Evolutionary conservation across 1,140 invertebrate species (phyloP).

Genomic region (Zaprionus camerounensis): DNA sequence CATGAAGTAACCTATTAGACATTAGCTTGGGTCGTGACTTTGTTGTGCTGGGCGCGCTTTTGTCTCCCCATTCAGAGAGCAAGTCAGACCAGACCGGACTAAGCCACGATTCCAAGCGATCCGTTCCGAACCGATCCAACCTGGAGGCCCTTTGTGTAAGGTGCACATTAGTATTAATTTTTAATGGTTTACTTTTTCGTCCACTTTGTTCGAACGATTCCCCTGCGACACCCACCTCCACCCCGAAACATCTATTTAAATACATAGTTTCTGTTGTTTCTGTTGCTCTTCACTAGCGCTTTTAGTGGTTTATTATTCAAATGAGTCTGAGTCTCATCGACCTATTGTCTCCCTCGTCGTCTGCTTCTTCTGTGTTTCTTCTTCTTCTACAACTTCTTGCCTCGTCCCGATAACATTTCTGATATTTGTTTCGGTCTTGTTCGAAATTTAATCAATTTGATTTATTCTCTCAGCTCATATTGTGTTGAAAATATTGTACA

Average conservation of each 20-base stretch:
- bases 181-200: constrained; percentile 80
- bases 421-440: constrained; percentile 37
- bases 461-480: constrained; percentile 72
- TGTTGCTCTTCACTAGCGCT: constrained; percentile 42
- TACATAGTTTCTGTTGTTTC: constrained; percentile 62
- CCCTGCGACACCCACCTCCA: neutral
- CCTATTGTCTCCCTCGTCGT: constrained; percentile 35
- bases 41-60: constrained; percentile 59
- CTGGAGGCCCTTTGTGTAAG: constrained; percentile 68
- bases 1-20: constrained; percentile 55
- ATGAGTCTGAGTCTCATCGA: constrained; percentile 47
- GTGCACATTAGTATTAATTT: constrained; percentile 83
- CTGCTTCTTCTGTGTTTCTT: neutral
- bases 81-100: neutral
- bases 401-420: constrained; percentile 25
- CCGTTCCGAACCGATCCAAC: neutral
- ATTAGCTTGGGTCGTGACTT: constrained; percentile 75
- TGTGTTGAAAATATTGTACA: constrained; percentile 79
- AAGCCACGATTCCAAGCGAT: constrained; percentile 35
- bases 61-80: constrained; percentile 40
- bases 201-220: constrained; percentile 65
- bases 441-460: constrained; percentile 82
- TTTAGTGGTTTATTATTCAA: constrained; percentile 82
- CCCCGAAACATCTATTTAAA: constrained; percentile 67
- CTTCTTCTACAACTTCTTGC: constrained; percentile 7